Base-by-base conservation (phyloP, 1,140 invertebrate species). In the Neocloeon triangulifer region DNA sequence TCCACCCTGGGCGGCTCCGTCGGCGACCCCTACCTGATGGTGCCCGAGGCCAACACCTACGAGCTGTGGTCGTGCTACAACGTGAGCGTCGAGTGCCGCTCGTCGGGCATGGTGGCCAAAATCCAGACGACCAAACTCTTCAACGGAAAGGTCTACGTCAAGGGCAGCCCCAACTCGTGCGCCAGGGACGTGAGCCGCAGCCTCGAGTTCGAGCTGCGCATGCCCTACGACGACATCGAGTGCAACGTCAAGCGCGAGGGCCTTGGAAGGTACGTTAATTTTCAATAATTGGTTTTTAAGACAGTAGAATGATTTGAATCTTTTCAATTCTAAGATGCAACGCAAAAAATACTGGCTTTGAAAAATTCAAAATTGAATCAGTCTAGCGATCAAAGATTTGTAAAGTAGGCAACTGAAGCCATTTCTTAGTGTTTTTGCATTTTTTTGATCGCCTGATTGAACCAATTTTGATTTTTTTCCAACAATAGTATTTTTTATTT, bases 21-120 rank as follows among this genome's bases (percentile, higher is more conserved):
- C 33, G 52, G 80, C 64, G 80, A 88, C 44, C 81, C 82, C 2
- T 89, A 88, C 51, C 58, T 89, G 25, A 77, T 84, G 40, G 78
- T 86, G 5, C 72, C 77, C 1, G 82, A 85, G 54, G 77, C 77
- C 7, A 72, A 79, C 2, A 89, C 84, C 6, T 91, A 86, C 53
- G 85, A 92, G 56, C 56, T 92, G 29, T 77, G 78, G 38, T 85
- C 85, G 5, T 92, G 85, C 51, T 92, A 91, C 62, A 91, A 91
- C 52, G 81, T 89, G 13, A 82, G 76, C 41, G 84, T 89, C 42
- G 80, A 88, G 48, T 92, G 86, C 44, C 64, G 79, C 25, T 76
- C 81, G 2, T 76, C 78, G 26, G 82, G 89, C 48, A 92, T 92
- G 86, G 68, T 88, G 20, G 82, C 85, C 13, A 68, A 69, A 18